Percentiles rank a stretch among this genome's conserved stretches.
Evolutionary conservation across 2,113 vertebrate species (phyloP).

Genomic region (Myanophis thanlyinensis): DNA sequence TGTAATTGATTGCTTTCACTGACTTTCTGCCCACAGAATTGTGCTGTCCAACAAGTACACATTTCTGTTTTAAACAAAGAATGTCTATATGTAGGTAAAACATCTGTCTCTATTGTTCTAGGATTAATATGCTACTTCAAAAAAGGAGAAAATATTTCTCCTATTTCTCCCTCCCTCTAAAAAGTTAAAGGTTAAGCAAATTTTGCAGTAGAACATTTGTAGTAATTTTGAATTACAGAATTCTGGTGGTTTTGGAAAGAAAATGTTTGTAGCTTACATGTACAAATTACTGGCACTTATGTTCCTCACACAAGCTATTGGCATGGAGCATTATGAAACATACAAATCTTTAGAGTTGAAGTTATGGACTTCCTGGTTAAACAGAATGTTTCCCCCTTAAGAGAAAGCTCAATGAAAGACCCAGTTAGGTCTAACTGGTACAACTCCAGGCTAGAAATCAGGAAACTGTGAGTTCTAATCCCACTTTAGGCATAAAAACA

Average conservation of each 20-base stretch:
- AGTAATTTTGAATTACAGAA: not conserved
- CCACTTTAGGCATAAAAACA: not conserved
- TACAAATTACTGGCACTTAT: not conserved
- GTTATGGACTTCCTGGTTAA: not conserved
- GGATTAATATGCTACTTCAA: no score
- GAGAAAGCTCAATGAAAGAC: not conserved
- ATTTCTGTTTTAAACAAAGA: not conserved
- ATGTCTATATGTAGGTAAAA: not conserved
- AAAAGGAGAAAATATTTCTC: not conserved
- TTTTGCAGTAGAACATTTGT: not conserved
- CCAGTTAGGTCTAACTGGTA: not conserved
- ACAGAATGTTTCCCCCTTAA: not conserved
- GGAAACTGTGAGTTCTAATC: not conserved
- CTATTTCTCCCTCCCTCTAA: not conserved
- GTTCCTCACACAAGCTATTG: not conserved
- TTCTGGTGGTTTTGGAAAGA: not conserved
- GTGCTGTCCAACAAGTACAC: not conserved
- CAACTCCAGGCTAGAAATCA: not conserved
- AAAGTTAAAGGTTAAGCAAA: not conserved
- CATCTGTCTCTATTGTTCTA: not conserved
- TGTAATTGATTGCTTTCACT: not conserved
- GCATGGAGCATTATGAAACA: not conserved
- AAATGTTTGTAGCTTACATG: not conserved
- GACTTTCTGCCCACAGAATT: not conserved
- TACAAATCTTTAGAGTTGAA: not conserved